Base-by-base conservation (phyloP, 2,113 vertebrate species). In the Centrocercus urophasianus region DNA sequence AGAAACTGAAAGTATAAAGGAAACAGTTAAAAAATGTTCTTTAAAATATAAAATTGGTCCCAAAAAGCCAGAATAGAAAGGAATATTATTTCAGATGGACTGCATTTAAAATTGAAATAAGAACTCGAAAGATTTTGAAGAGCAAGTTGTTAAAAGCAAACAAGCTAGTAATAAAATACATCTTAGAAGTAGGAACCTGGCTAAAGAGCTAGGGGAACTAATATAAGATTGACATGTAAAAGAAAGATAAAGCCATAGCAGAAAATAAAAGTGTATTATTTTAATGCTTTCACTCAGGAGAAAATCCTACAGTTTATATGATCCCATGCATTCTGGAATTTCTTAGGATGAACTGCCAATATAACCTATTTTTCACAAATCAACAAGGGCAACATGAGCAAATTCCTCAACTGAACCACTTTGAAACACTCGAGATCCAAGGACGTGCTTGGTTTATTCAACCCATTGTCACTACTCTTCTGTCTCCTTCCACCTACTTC, bases 271-370 rank as follows among this genome's bases (percentile, higher is more conserved):
- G 2, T 7, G n/a, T 19, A n/a, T 52, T 34, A 25, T 76, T 83
- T 88, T 56, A 0, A 5, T 52, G 85, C 27, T 84, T 82, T 73
- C 34, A 54, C 20, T 52, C 4, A 38, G 7, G 16, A 86, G 30
- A 59, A 86, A 63, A 80, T 73, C 6, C 13, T 70, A 19, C 77
- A 66, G 1, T 5, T 40, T 30, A 24, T 27, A 16, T 80, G 2
- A 0, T 20, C 4, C 3, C 5, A 6, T 43, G 75, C 16, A 48
- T 73, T 86, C n/a, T 1, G 2, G 50, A 83, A 40, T 9, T 36
- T 7, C 15, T 76, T 36, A 27, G 25, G 9, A 12, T 40, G 11
- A 79, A 69, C 42, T 8, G 5, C 20, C 10, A 7, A n/a, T 30
- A 63, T 75, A 82, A 77, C 6, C 11, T 65, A 4, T 30, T 57